A percentile compares a stretch with the other conserved stretches of the same genome.
These are phyloP conservation scores for Mus spicilegus DNA, from an alignment of 2,113 vertebrate species.

Conservation along the genomic window DNA sequence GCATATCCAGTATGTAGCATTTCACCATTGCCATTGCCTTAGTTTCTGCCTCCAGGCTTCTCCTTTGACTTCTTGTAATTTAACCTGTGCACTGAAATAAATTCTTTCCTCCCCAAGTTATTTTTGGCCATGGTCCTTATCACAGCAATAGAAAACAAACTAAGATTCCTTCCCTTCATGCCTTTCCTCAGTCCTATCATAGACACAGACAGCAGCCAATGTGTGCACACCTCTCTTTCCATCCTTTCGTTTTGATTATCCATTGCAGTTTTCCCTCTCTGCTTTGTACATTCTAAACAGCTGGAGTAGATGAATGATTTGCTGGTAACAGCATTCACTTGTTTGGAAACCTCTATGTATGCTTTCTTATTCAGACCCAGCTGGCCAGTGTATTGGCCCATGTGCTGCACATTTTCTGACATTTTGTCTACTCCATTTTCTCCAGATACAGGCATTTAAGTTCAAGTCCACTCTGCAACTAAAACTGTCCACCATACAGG, in stretches of 20 bases:
- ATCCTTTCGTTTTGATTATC: neutral
- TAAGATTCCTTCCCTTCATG: neutral
- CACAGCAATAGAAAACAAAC: neutral
- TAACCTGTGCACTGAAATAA: neutral
- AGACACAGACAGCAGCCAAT: neutral
- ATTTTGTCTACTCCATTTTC: neutral
- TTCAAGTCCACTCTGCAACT: neutral
- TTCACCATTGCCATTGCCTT: neutral
- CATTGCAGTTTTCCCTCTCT: neutral
- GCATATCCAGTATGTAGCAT: neutral
- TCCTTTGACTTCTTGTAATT: neutral
- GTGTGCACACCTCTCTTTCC: neutral
- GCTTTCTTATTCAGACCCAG: neutral
- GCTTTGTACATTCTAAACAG: neutral
- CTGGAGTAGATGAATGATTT: neutral
- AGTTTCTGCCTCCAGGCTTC: too few species aligned
- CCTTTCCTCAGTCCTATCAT: accelerated
- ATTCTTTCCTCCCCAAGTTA: neutral
- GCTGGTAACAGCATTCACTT: neutral
- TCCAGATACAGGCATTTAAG: neutral
- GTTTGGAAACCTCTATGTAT: neutral
- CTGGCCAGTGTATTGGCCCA: accelerated
- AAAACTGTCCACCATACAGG: neutral
- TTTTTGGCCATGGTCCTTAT: neutral
- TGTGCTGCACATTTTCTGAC: neutral